Evolutionary conservation across 2,888 invertebrate species (phyloP), one percentile per base, ranked within the genome.

Genomic region (Temnothorax rugatulus): DNA sequence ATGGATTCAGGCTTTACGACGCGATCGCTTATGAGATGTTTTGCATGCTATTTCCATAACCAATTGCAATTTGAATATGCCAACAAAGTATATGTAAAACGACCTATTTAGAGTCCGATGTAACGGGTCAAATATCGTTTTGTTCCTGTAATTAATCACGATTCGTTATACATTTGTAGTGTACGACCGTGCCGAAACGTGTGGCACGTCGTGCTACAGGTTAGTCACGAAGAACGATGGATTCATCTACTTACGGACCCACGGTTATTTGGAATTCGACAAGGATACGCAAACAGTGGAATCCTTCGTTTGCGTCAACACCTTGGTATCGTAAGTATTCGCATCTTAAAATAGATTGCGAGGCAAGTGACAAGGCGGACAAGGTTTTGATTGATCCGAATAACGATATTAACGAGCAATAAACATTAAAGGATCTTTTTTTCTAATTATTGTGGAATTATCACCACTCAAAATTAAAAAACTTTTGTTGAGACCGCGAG

Each of bases 241-340:
- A 91, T 98, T 97, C 92, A 97, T 98, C 90, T 98, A 97, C 92
- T 96, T 98, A 94, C 96, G 97, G 92, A 98, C 98, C 0, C 96
- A 97, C 89, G 98, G 98, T 13, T 98, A 97, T 92, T 96, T 98
- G 76, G 98, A 98, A 95, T 97, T 97, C 88, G 97, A 98, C 92
- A 97, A 96, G 92, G 95, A 95, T 69, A 97, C 97, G 8, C 97
- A 98, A 90, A 96, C 96, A 82, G 97, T 98, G 41, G 97, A 97
- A 93, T 98, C 98, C 86, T 98, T 98, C 95, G 97, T 98, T 57
- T 98, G 98, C 95, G 96, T 98, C 82, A 98, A 98, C 94, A 97
- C 97, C 84, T 95, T 98, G 79, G 95, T 97, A 29, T 92, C 95
- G 95, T 96, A 93, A 95, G 95, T 95, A 86, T 75, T 77, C 29